Percentiles rank a stretch among this genome's conserved stretches.
Conservation (phyloP, 1,140 invertebrate genomes). For the Achroia grisella region DNA sequence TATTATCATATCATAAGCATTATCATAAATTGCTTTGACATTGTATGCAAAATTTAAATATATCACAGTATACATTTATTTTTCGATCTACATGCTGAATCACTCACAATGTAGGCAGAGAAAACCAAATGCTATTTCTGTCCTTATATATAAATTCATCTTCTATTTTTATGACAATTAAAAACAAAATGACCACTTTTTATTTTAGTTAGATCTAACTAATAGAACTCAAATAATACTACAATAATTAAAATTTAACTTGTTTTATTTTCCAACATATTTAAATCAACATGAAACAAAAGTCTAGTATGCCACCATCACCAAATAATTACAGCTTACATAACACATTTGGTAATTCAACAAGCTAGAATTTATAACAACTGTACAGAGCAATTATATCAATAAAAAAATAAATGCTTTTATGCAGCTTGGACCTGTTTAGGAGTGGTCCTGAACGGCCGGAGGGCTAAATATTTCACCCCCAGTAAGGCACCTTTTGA, state of each 20-base stretch:
- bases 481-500: constrained; percentile 47
- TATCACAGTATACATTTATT: too few relatives aligned
- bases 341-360: constrained; percentile 32
- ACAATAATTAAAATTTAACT: constrained; percentile 6
- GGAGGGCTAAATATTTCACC: constrained; percentile 38
- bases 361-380: constrained; percentile 22
- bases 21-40: too few relatives aligned
- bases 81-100: too few relatives aligned
- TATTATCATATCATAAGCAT: constrained; percentile 1
- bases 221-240: neutral
- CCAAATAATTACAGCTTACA: constrained; percentile 28
- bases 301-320: constrained; percentile 20
- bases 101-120: too few relatives aligned
- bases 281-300: constrained; percentile 15
- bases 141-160: too few relatives aligned
- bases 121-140: too few relatives aligned
- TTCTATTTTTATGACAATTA: too few relatives aligned
- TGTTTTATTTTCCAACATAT: constrained; percentile 43
- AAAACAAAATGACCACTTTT: too few relatives aligned
- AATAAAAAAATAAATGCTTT: constrained; percentile 33
- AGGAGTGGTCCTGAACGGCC: constrained; percentile 32
- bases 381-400: neutral
- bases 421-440: constrained; percentile 51
- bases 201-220: too few relatives aligned
- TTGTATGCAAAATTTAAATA: too few relatives aligned